These are phyloP conservation scores for Eledone cirrhosa DNA, from an alignment of 2,888 invertebrate genomes.

Conservation along the genomic window DNA sequence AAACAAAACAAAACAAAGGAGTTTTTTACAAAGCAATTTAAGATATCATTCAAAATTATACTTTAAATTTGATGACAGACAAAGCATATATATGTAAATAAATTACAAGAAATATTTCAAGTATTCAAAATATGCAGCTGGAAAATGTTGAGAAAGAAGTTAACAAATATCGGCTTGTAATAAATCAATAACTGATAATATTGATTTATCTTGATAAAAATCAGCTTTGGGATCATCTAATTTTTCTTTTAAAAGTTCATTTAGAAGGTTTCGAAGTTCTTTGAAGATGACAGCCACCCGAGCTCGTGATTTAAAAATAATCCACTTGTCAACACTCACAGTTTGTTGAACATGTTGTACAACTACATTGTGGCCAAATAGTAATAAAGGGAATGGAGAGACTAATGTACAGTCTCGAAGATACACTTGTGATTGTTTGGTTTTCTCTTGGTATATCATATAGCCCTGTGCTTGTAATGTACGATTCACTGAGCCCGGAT, in stretches of 20 bases:
- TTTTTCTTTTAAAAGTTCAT: constrained; percentile 56
- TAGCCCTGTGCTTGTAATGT: constrained; percentile 54
- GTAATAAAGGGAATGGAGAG: constrained; percentile 81
- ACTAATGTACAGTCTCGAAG: constrained; percentile 85
- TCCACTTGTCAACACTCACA: constrained; percentile 67
- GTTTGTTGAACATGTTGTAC: constrained; percentile 60
- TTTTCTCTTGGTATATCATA: constrained; percentile 63
- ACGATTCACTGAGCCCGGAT: constrained; percentile 63
- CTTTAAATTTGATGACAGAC: too few relatives aligned
- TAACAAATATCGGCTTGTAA: constrained; percentile 21
- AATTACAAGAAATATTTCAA: too few relatives aligned
- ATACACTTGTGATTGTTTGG: constrained; percentile 69
- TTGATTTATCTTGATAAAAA: constrained; percentile 17
- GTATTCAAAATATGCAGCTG: too few relatives aligned
- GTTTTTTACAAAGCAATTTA: too few relatives aligned
- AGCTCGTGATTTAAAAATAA: constrained; percentile 60
- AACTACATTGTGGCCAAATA: constrained; percentile 80
- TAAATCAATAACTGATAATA: constrained; percentile 20
- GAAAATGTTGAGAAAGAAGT: background rate
- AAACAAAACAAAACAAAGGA: too few relatives aligned
- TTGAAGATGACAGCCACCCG: constrained; percentile 64
- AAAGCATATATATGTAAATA: too few relatives aligned
- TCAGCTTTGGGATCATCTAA: constrained; percentile 47
- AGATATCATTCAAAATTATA: too few relatives aligned
- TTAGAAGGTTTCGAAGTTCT: constrained; percentile 57